Percentiles rank a stretch among this genome's conserved stretches.
phyloP scores from a whole-genome alignment of 2,888 invertebrate species.

The Lochmaea crataegi region DNA sequence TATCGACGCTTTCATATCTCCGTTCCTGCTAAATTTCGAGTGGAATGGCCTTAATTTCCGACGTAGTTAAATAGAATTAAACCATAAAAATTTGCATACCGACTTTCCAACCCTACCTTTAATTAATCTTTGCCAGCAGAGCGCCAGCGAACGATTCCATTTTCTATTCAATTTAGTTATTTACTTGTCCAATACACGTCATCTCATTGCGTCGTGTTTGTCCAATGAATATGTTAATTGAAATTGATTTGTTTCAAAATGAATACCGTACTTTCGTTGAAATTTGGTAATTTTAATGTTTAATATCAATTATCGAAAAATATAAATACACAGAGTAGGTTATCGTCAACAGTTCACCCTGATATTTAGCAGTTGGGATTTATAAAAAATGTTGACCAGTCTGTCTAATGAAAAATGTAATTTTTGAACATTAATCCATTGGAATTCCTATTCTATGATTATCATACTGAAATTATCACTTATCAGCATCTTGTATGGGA shows the following conservation, averaged over 20 bases:
- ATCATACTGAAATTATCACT: no score
- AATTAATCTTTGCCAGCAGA: constrained; percentile 54
- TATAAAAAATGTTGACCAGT: no score
- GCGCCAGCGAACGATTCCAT: constrained; percentile 48
- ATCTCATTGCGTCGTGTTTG: constrained; percentile 13
- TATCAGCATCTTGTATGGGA: no score
- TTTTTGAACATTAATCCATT: no score
- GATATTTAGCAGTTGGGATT: no score
- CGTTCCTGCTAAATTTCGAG: constrained; percentile 30
- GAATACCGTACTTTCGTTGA: no score
- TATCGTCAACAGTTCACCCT: no score
- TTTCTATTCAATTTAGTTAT: constrained; percentile 59
- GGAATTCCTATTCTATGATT: no score
- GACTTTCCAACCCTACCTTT: constrained; percentile 50
- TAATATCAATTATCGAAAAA: no score
- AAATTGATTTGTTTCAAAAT: constrained; percentile 23
- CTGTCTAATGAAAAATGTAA: no score
- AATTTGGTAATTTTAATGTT: no score
- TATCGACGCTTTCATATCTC: constrained; percentile 16
- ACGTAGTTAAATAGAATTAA: constrained; percentile 47
- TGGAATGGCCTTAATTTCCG: constrained; percentile 48
- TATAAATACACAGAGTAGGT: no score
- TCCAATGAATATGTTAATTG: constrained; percentile 21
- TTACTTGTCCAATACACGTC: constrained; percentile 53
- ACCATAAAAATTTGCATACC: constrained; percentile 55